Percentiles rank a stretch among this genome's conserved stretches.
phyloP scores from a whole-genome alignment of 1,140 invertebrate species.

The Drosophila biarmipes region DNA sequence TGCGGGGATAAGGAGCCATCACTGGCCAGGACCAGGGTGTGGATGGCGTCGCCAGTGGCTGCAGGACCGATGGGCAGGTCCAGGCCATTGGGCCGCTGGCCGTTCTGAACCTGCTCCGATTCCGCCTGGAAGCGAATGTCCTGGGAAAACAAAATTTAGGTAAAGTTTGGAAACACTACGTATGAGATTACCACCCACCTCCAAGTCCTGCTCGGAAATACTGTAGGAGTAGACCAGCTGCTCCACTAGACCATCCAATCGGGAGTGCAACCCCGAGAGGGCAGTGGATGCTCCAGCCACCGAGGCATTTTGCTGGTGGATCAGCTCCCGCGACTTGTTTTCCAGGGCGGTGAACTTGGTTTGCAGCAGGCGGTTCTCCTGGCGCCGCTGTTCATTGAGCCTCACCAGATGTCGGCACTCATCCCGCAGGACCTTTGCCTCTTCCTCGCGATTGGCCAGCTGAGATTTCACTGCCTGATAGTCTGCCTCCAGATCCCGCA shows the following conservation, averaged over 20 bases:
- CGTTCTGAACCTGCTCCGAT: conserved; percentile 87
- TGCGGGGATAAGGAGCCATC: conserved; percentile 87
- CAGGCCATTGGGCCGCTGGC: conserved; percentile 61
- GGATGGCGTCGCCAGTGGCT: conserved; percentile 41
- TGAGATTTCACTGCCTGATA: conserved; percentile 86
- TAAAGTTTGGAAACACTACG: not conserved
- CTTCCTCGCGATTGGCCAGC: conserved; percentile 86
- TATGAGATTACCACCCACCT: conserved; percentile 85
- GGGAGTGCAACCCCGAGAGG: conserved; percentile 88
- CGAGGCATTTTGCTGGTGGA: conserved; percentile 89
- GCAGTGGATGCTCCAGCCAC: conserved; percentile 90
- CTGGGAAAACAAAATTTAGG: conserved; percentile 71
- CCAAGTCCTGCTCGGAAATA: conserved; percentile 90
- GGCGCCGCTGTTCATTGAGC: conserved; percentile 91
- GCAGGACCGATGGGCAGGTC: conserved; percentile 59
- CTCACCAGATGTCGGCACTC: conserved; percentile 91
- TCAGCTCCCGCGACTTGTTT: conserved; percentile 87
- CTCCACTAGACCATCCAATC: conserved; percentile 89
- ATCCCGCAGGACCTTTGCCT: conserved; percentile 88
- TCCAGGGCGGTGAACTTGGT: conserved; percentile 88
- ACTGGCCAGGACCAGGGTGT: conserved; percentile 80
- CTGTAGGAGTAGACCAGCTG: conserved; percentile 89
- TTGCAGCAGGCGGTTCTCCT: conserved; percentile 89
- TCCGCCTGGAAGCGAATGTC: conserved; percentile 91
- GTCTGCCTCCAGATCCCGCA: conserved; percentile 90